Percentiles rank a stretch among this genome's conserved stretches.
Evolutionary conservation across 2,797 vertebrate species (phyloP).

Genomic region (Oryzias sinensis): DNA sequence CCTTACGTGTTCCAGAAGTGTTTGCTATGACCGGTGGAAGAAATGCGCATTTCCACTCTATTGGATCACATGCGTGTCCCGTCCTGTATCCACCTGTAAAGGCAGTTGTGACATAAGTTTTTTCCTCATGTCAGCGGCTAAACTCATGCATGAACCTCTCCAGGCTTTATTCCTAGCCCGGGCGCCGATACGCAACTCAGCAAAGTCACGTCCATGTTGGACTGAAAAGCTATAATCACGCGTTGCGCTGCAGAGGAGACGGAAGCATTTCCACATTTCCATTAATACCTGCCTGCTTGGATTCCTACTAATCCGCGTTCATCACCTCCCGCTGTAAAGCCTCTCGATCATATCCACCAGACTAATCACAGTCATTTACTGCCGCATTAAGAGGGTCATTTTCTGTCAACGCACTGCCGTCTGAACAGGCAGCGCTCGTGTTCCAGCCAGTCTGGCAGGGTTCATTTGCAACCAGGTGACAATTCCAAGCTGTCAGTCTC

Average conservation of each 20-base stretch:
- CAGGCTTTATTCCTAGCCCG: constrained; percentile 19
- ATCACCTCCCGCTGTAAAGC: constrained; percentile 24
- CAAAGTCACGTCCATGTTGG: constrained; percentile 66
- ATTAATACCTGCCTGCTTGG: constrained; percentile 67
- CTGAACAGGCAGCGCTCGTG: constrained; percentile 22
- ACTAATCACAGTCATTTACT: constrained; percentile 76
- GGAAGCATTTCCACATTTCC: constrained; percentile 47
- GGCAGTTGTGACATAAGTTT: neutral
- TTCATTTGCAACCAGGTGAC: constrained; percentile 32
- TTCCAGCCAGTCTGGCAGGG: constrained; percentile 20
- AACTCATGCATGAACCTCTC: too few species aligned
- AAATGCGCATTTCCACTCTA: too few species aligned
- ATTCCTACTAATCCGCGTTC: constrained; percentile 57
- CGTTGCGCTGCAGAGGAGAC: constrained; percentile 41
- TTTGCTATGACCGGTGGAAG: too few species aligned
- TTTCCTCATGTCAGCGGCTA: constrained; percentile 30
- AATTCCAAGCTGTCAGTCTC: constrained; percentile 29
- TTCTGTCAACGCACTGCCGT: constrained; percentile 48
- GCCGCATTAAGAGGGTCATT: constrained; percentile 65
- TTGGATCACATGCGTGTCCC: too few species aligned
- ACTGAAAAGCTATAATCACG: constrained; percentile 68
- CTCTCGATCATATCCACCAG: constrained; percentile 48
- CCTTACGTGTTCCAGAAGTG: too few species aligned
- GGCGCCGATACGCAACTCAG: constrained; percentile 58
- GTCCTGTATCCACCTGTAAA: too few species aligned